A percentile compares a stretch with the other conserved stretches of the same genome.
phyloP scores from a whole-genome alignment of 2,113 vertebrate genomes.

The Brachyhypopomus occidentalis region DNA sequence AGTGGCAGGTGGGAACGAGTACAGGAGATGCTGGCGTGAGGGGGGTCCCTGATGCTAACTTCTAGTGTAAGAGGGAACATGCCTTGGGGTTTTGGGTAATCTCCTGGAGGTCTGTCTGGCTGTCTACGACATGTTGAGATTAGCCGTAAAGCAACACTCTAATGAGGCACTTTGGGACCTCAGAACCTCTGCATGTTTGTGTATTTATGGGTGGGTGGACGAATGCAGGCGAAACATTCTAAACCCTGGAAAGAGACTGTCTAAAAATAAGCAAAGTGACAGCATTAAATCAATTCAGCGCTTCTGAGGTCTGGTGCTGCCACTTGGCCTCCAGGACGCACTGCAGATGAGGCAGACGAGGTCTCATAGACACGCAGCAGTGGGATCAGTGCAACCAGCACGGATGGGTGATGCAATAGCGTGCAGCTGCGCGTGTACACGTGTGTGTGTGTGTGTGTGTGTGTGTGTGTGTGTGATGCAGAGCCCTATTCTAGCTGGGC shows the following conservation, averaged over 20 bases:
- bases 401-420: neutral
- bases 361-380: neutral
- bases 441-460: conserved; percentile 21
- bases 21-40: neutral
- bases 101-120: conserved; percentile 28
- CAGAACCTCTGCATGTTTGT: conserved; percentile 1
- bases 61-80: neutral
- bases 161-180: conserved; percentile 42
- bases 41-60: conserved; percentile 1
- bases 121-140: conserved; percentile 41
- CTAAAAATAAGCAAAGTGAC: neutral
- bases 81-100: conserved; percentile 13
- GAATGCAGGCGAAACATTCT: conserved; percentile 29
- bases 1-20: neutral
- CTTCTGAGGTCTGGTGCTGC: neutral
- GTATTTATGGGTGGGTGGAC: neutral
- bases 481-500: conserved; percentile 22
- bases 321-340: neutral
- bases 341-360: neutral
- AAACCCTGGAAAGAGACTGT: conserved; percentile 10
- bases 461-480: conserved; percentile 28
- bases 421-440: conserved; percentile 30
- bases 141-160: conserved; percentile 7
- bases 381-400: neutral
- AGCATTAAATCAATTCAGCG: neutral